Evolutionary conservation across 2,888 invertebrate genomes (phyloP).

Genomic region (Spilosoma lubricipeda): DNA sequence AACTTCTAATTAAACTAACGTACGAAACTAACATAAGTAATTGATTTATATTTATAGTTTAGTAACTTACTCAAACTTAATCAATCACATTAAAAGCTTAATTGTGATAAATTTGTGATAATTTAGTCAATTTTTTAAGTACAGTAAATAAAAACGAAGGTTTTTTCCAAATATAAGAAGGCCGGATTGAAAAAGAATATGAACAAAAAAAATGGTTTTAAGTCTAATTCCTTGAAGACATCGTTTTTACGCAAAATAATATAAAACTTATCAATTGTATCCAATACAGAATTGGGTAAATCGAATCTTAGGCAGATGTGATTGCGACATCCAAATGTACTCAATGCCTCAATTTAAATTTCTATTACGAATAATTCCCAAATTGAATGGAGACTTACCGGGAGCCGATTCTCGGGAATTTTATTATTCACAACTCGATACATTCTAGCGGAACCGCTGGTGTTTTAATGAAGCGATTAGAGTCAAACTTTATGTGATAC

Average conservation of each 20-base stretch:
- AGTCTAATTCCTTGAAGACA: constrained; percentile 14
- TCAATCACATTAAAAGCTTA: no score
- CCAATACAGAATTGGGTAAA: constrained; percentile 58
- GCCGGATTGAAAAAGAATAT: background rate
- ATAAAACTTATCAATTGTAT: constrained; percentile 51
- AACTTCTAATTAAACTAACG: no score
- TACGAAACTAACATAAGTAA: no score
- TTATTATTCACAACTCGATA: constrained; percentile 59
- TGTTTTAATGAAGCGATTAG: constrained; percentile 30
- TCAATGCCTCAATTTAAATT: constrained; percentile 60
- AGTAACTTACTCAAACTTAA: no score
- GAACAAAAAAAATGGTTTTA: background rate
- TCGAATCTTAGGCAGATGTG: constrained; percentile 58
- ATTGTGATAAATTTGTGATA: no score
- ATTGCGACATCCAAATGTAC: constrained; percentile 62
- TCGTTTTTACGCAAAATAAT: constrained; percentile 33
- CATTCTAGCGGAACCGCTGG: constrained; percentile 15
- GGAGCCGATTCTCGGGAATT: constrained; percentile 60
- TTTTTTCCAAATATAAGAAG: background rate
- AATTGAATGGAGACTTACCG: constrained; percentile 61
- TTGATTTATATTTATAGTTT: no score
- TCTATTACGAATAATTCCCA: constrained; percentile 63
- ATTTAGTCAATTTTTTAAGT: no score
- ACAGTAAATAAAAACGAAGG: no score
- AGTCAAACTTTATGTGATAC: constrained; percentile 15